Evolutionary conservation across 2,888 invertebrate species (phyloP), one percentile per base, ranked within the genome.

Genomic region (Aspidiotus destructor): DNA sequence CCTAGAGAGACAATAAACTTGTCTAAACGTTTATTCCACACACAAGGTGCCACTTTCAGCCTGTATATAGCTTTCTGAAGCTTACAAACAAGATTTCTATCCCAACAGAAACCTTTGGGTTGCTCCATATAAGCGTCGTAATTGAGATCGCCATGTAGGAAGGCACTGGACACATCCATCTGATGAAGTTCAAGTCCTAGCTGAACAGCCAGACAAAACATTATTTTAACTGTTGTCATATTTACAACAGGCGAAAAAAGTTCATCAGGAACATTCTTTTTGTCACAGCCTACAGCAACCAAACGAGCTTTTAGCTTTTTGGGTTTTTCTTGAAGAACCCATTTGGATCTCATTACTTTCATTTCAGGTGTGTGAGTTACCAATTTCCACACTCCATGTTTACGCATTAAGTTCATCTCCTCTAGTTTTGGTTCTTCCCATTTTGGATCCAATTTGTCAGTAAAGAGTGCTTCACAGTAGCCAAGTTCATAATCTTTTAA

Each of bases 91-190:
- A 58, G 9, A 13, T 28, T 28, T 13, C 40, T 58, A 28, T 13
- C 58, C 13, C 7, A 7, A 10, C 8, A 8, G 13, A 58, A 58
- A 28, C 58, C 58, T 28, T 17, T 17, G 8, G 58, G 58, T 13
- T 58, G 58, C 40, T 58, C 58, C 58, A 58, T 58, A 58, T 28
- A 58, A 1, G 13, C 40, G 2, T 16, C 40, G 10, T 58, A 16
- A 10, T 58, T 40, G 13, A 58, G 13, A 11, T 17, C 9, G 40
- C 58, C 58, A 28, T 58, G 58, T 40, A 58, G 40, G 6, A 58
- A 58, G 16, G 58, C 58, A 58, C 40, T 58, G 17, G 58, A 58
- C 2, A 58, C 58, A 40, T 58, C 58, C 58, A 58, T 58, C 8
- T 28, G 58, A 28, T 58, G 58, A 40, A 58, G 58, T 28, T 11